Conservation (phyloP, 2,888 invertebrate genomes). For the Podabrus alpinus region DNA sequence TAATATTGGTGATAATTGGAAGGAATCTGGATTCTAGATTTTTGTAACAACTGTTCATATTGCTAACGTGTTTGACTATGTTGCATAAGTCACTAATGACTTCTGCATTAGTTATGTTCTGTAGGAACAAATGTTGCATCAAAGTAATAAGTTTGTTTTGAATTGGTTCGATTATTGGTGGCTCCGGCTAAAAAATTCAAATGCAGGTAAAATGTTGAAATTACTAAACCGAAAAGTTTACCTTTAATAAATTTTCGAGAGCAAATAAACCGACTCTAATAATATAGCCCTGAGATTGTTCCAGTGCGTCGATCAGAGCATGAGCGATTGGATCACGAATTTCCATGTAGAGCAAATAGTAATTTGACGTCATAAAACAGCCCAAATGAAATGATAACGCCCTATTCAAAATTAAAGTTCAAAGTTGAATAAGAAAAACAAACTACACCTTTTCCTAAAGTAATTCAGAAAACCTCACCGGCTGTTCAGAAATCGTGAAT, state of each 20-base stretch:
- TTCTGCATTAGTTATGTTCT: conserved; percentile 11
- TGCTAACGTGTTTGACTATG: conserved; percentile 27
- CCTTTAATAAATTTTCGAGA: conserved; percentile 10
- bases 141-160: conserved; percentile 8
- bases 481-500: too few species aligned
- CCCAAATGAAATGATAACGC: conserved; percentile 10
- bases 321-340: conserved; percentile 11
- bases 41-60: conserved; percentile 18
- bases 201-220: not conserved
- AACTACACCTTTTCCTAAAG: too few species aligned
- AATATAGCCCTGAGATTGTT: conserved; percentile 15
- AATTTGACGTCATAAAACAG: not conserved
- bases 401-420: conserved; percentile 1
- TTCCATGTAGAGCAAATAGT: conserved; percentile 10
- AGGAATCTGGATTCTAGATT: conserved; percentile 29
- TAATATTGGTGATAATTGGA: conserved; percentile 27
- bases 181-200: conserved; percentile 4
- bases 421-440: not conserved
- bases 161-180: conserved; percentile 8
- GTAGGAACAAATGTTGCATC: conserved; percentile 10
- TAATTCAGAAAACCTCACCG: too few species aligned
- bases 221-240: not conserved
- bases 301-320: conserved; percentile 16
- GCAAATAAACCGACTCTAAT: conserved; percentile 13
- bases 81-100: conserved; percentile 13